A percentile compares a stretch with the other conserved stretches of the same genome.
These are phyloP conservation scores for Planococcus citri DNA, from an alignment of 1,140 invertebrate species.

Conservation along the genomic window DNA sequence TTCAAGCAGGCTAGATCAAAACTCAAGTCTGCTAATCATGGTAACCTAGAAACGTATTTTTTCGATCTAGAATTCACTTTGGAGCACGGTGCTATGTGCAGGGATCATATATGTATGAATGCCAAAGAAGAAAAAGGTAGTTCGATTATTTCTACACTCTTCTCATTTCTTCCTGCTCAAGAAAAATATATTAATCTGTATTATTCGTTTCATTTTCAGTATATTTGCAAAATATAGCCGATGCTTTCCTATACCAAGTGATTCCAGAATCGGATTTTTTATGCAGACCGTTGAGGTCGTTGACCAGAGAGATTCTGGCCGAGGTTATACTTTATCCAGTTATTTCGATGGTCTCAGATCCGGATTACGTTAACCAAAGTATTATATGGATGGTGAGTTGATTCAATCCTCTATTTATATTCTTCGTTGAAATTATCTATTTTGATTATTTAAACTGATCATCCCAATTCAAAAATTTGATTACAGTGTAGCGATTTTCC, in stretches of 20 bases:
- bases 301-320: slow-evolving; percentile 69
- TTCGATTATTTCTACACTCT: slow-evolving; percentile 2
- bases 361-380: slow-evolving; percentile 86
- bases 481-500: slow-evolving; percentile 61
- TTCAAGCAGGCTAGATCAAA: slow-evolving; percentile 57
- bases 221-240: slow-evolving; percentile 69
- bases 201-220: slow-evolving; percentile 42
- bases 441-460: too few relatives aligned
- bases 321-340: slow-evolving; percentile 66
- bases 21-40: slow-evolving; percentile 37
- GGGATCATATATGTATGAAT: slow-evolving; percentile 52
- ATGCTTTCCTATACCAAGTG: slow-evolving; percentile 71
- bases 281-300: slow-evolving; percentile 61
- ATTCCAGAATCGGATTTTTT: slow-evolving; percentile 74
- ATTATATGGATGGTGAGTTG: slow-evolving; percentile 82
- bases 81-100: slow-evolving; percentile 59
- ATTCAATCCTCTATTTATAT: too few relatives aligned
- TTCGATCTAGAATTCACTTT: slow-evolving; percentile 78
- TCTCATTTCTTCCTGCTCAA: background rate
- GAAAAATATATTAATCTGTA: background rate
- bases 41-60: slow-evolving; percentile 56
- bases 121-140: slow-evolving; percentile 45
- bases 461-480: too few relatives aligned
- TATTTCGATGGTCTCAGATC: slow-evolving; percentile 72
- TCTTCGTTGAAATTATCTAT: slow-evolving; percentile 1